Conservation (phyloP, 2,888 invertebrate species). For the Heterodera filipjevi region DNA sequence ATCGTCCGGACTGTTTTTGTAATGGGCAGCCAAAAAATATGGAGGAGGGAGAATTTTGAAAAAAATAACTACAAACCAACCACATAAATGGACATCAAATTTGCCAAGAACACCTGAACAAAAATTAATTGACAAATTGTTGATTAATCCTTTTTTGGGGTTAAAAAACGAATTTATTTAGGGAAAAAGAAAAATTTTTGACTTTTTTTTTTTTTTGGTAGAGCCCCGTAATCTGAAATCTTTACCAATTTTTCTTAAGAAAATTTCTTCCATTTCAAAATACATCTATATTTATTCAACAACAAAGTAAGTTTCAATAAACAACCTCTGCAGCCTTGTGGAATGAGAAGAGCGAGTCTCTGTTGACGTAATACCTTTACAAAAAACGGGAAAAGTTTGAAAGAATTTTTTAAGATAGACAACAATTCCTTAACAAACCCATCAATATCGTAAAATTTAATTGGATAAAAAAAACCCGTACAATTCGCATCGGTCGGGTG, state of each 20-base stretch:
- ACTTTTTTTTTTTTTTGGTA: no score
- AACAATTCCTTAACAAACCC: neutral
- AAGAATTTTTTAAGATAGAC: conserved; percentile 9
- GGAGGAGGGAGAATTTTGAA: no score
- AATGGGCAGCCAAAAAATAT: conserved; percentile 79
- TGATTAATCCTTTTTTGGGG: no score
- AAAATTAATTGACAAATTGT: no score
- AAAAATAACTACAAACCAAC: conserved; percentile 56
- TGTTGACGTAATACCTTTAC: conserved; percentile 68
- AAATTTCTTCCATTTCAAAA: no score
- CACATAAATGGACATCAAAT: conserved; percentile 89
- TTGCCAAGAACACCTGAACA: conserved; percentile 79
- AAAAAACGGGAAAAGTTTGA: conserved; percentile 6
- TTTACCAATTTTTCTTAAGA: no score
- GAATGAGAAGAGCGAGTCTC: conserved; percentile 94
- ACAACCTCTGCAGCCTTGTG: conserved; percentile 76
- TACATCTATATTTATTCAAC: no score
- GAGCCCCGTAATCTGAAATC: no score
- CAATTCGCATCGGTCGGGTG: conserved; percentile 85
- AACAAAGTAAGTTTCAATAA: no score
- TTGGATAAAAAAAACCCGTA: conserved; percentile 66
- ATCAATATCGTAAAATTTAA: no score
- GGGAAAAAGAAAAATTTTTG: no score
- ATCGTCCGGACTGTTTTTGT: conserved; percentile 99
- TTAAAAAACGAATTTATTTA: no score